Conservation (phyloP, 2,888 invertebrate genomes). For the Pseudolycoriella hygida region DNA sequence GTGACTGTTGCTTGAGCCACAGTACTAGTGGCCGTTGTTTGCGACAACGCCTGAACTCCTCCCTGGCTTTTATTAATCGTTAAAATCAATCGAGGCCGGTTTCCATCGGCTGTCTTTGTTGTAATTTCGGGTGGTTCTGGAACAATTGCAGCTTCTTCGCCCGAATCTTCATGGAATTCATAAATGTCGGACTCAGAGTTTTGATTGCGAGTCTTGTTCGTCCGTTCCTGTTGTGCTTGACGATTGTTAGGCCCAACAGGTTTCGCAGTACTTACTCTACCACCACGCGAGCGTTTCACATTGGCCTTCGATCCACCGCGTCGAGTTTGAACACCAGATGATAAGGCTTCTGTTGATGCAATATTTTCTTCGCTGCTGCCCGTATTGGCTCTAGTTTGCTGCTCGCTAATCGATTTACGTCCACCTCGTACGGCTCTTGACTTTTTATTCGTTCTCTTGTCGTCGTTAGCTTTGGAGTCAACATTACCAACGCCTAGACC, state of each 20-base stretch:
- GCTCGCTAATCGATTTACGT: slow-evolving; percentile 6
- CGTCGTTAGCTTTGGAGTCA: background rate
- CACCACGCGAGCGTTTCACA: slow-evolving; percentile 14
- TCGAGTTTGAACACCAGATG: slow-evolving; percentile 36
- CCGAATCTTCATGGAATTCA: slow-evolving; percentile 80
- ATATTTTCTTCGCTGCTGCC: background rate
- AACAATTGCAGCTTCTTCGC: slow-evolving; percentile 41
- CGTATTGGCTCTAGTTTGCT: background rate
- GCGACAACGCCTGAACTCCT: slow-evolving; percentile 7
- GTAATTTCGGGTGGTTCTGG: slow-evolving; percentile 30
- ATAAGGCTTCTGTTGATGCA: background rate
- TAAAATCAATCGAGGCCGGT: slow-evolving; percentile 55
- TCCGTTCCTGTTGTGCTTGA: slow-evolving; percentile 16
- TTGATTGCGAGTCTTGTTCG: slow-evolving; percentile 25
- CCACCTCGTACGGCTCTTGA: slow-evolving; percentile 7
- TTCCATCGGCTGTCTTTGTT: slow-evolving; percentile 15
- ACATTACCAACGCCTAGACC: slow-evolving; percentile 14
- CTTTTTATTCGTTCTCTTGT: background rate
- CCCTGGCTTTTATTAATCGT: slow-evolving; percentile 44
- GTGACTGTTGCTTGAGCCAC: slow-evolving; percentile 18
- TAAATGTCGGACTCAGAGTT: slow-evolving; percentile 52
- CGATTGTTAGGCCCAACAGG: slow-evolving; percentile 26
- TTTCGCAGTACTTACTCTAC: slow-evolving; percentile 23
- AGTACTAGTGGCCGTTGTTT: slow-evolving; percentile 18
- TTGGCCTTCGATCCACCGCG: slow-evolving; percentile 24